Evolutionary conservation across 2,888 invertebrate genomes (phyloP).

Genomic region (Sarcophaga rosellei): DNA sequence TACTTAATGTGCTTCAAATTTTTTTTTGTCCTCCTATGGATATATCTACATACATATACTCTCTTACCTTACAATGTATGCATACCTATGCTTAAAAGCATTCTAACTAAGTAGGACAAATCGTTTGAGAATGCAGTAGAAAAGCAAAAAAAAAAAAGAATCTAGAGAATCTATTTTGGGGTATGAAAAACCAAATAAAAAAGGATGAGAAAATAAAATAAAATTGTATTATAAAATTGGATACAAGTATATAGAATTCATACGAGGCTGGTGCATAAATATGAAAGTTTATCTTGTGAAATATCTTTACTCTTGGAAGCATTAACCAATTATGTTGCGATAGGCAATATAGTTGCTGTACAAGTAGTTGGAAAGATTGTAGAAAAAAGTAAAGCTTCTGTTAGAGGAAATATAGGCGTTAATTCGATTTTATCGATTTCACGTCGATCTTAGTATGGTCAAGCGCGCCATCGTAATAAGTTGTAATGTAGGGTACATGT

Average conservation of each 20-base stretch:
- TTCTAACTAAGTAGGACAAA: conserved; percentile 59
- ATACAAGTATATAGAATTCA: not conserved
- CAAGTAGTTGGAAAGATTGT: too few species aligned
- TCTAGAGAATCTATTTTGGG: not conserved
- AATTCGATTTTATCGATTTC: too few species aligned
- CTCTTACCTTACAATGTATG: not conserved
- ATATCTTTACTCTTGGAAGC: too few species aligned
- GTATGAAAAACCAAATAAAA: not conserved
- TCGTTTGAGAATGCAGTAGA: conserved; percentile 63
- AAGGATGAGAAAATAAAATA: conserved; percentile 4
- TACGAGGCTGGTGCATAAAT: not conserved
- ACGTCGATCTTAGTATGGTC: too few species aligned
- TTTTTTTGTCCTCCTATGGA: not conserved
- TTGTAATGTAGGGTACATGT: too few species aligned
- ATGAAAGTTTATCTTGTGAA: not conserved
- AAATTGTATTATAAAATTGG: not conserved
- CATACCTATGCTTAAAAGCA: conserved; percentile 16
- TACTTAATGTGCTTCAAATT: conserved; percentile 42
- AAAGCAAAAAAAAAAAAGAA: conserved; percentile 33
- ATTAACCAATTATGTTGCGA: too few species aligned
- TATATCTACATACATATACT: not conserved
- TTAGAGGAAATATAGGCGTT: too few species aligned
- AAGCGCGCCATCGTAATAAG: too few species aligned
- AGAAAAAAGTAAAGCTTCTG: too few species aligned
- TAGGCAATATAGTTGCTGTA: too few species aligned